Evolutionary conservation across 2,888 invertebrate genomes (phyloP), one percentile per base, ranked within the genome.

Genomic region (Petrolisthes manimaculis): DNA sequence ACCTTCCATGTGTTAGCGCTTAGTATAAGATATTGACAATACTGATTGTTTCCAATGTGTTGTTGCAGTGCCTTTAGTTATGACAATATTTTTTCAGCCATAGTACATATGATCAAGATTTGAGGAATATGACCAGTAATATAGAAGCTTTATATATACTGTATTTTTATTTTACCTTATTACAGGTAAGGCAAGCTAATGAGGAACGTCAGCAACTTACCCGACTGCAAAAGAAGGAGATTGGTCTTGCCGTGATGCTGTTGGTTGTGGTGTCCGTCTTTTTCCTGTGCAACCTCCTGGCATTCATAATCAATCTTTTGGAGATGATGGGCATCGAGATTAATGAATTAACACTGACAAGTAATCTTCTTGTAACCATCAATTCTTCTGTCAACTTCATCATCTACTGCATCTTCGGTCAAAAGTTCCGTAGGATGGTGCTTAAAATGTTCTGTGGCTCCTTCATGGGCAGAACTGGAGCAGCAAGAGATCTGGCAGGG

Each of bases 331-430:
- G 74, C 92, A 94, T 94, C 89, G 83, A 55, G 37, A 83, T 91
- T 53, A 77, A 84, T 92, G 94, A 97, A 92, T 96, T 97, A 84
- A 96, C 96, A 92, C 95, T 95, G 69, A 91, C 92, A 37, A 97
- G 97, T 92, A 99, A 99, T 94, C 95, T 99, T 86, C 95, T 99
- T 91, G 98, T 99, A 87, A 98, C 98, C 91, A 96, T 99, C 93
- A 99, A 99, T 94, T 98, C 98, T 92, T 98, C 98, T 92, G 97
- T 98, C 91, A 99, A 99, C 94, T 99, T 99, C 93, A 95, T 99
- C 91, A 98, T 99, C 92, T 99, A 99, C 94, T 98, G 98, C 91
- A 98, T 98, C 91, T 98, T 99, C 93, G 99, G 99, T 1, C 97
- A 98, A 93, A 98, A 99, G 93, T 99, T 99, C 94, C 97, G 97